Base-by-base conservation (phyloP, 2,113 vertebrate species). In the Lamprologus ornatipinnis region DNA sequence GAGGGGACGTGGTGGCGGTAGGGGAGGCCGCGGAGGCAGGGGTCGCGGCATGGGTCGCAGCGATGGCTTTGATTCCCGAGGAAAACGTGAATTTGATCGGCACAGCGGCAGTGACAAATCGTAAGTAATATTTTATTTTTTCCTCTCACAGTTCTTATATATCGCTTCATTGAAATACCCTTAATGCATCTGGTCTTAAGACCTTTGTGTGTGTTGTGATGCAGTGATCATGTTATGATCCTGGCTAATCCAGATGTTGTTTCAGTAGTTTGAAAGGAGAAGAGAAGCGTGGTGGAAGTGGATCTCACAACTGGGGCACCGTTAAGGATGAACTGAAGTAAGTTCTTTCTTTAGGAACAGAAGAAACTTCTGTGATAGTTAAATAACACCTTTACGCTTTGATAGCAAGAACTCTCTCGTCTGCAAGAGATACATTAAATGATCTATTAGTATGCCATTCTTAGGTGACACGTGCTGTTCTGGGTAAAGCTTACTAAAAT, bases 271-370 rank as follows among this genome's bases (percentile, higher is more conserved):
- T 98, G 92, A 99, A 98, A 96, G 97, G 98, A 12, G 98, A 99
- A 92, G 99, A 99, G 94, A 99, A 99, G 93, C 98, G 98, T 57
- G 98, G 99, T 10, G 99, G 99, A 89, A 97, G 98, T 73, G 98
- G 99, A 94, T 98, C 98, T 31, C 98, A 99, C 97, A 99, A 99
- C 97, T 99, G 99, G 99, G 99, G 99, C 90, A 99, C 97, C 45
- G 98, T 99, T 95, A 99, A 99, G 96, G 99, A 99, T 87, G 99
- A 99, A 84, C 91, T 99, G 65, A 99, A 97, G 99, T 99, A 92
- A 94, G 96, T 92, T 83, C 8, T n/a, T 37, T 1, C 15, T 28
- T 7, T 15, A 31, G 60, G 7, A 81, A n/a, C 14, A 35, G 10
- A 7, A 31, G 15, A 47, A 40, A 8, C 35, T 47, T 68, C 14